These are phyloP conservation scores for Cydia amplana DNA, from an alignment of 1,140 invertebrate genomes.

Conservation along the genomic window DNA sequence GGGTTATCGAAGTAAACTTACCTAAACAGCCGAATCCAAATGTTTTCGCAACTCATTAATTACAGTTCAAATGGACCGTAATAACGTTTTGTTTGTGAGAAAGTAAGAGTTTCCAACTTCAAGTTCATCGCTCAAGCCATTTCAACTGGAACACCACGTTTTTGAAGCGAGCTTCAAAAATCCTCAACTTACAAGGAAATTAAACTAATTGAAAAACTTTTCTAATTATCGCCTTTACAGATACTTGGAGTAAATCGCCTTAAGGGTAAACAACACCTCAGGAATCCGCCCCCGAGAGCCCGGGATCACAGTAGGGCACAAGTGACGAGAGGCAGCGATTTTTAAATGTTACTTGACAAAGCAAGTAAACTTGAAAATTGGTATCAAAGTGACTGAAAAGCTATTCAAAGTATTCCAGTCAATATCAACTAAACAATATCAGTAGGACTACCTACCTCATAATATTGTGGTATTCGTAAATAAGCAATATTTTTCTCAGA, in stretches of 20 bases:
- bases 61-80: slow-evolving; percentile 5
- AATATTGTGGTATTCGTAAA: too few relatives aligned
- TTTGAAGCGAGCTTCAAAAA: slow-evolving; percentile 73
- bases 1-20: too few relatives aligned
- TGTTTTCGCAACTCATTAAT: slow-evolving; percentile 1
- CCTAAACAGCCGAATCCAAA: too few relatives aligned
- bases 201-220: slow-evolving; percentile 79
- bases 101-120: slow-evolving; percentile 13
- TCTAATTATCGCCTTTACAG: slow-evolving; percentile 78
- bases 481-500: too few relatives aligned
- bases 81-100: slow-evolving; percentile 9
- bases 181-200: slow-evolving; percentile 72
- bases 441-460: too few relatives aligned
- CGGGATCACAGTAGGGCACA: slow-evolving; percentile 32
- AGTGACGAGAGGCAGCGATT: slow-evolving; percentile 37
- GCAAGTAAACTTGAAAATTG: too few relatives aligned
- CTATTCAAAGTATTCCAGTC: too few relatives aligned
- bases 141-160: slow-evolving; percentile 35
- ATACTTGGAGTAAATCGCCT: slow-evolving; percentile 78
- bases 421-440: too few relatives aligned
- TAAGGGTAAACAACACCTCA: slow-evolving; percentile 77
- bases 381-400: too few relatives aligned
- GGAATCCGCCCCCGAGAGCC: slow-evolving; percentile 63
- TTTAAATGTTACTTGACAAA: background rate
- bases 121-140: slow-evolving; percentile 33